These are phyloP conservation scores for Cheiracanthium punctorium DNA, from an alignment of 2,888 invertebrate species.

Conservation along the genomic window DNA sequence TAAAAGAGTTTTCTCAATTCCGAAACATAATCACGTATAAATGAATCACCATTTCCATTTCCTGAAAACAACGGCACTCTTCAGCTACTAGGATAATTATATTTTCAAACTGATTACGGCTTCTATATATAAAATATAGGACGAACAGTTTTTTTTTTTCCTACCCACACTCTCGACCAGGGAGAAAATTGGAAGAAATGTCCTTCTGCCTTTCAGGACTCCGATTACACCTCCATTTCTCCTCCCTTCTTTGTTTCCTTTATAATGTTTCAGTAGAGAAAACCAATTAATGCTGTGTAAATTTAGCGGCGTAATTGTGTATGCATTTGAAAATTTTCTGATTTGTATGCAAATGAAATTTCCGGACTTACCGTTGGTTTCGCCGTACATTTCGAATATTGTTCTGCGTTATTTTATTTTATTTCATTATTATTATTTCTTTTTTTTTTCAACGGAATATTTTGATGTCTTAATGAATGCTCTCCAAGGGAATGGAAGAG, in stretches of 20 bases:
- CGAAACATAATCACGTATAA: neutral
- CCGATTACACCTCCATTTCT: neutral
- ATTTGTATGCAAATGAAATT: conserved; percentile 17
- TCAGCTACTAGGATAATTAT: neutral
- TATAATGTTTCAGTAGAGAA: neutral
- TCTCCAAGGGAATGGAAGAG: neutral
- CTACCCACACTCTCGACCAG: neutral
- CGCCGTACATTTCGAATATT: conserved; percentile 3
- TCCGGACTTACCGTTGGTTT: neutral
- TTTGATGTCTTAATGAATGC: neutral
- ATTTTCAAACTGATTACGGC: neutral
- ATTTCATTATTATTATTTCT: too few species aligned
- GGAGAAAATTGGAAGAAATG: neutral
- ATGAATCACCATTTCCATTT: neutral
- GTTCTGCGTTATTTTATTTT: neutral
- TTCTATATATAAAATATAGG: neutral
- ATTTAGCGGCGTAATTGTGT: conserved; percentile 3
- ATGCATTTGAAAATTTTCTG: conserved; percentile 15
- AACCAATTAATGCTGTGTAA: conserved; percentile 7
- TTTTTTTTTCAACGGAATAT: neutral
- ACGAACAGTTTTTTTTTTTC: neutral
- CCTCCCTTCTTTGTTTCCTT: neutral
- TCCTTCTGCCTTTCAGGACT: neutral
- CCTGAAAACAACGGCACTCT: neutral
- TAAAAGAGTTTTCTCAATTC: neutral